Conservation (phyloP, 2,888 invertebrate genomes). For the Aphidius colemani region DNA sequence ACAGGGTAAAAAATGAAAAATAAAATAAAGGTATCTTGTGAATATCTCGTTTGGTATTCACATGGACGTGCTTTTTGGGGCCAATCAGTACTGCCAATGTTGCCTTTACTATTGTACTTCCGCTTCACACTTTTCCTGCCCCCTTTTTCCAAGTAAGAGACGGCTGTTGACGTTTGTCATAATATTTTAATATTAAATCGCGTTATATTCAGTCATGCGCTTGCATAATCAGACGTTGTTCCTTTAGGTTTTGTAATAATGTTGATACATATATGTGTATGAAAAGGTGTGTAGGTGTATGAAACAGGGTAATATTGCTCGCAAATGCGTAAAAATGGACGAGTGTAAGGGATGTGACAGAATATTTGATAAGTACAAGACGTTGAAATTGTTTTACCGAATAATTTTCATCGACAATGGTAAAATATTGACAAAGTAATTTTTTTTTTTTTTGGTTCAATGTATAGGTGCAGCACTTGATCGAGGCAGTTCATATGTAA, state of each 20-base stretch:
- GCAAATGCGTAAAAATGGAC: slow-evolving; percentile 24
- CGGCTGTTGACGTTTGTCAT: slow-evolving; percentile 60
- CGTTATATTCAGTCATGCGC: slow-evolving; percentile 58
- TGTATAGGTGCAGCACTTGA: too few relatives aligned
- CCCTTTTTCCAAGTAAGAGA: neutral
- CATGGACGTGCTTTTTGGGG: slow-evolving; percentile 41
- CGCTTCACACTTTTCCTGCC: neutral
- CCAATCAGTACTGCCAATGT: slow-evolving; percentile 50
- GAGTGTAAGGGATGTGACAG: slow-evolving; percentile 20
- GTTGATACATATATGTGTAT: neutral
- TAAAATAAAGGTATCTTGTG: slow-evolving; percentile 26
- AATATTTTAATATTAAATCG: slow-evolving; percentile 62
- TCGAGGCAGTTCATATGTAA: too few relatives aligned
- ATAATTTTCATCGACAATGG: slow-evolving; percentile 24
- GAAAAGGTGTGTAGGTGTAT: slow-evolving; percentile 23
- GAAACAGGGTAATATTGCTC: slow-evolving; percentile 26
- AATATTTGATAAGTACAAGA: slow-evolving; percentile 27
- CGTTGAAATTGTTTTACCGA: slow-evolving; percentile 32
- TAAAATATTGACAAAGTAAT: too few relatives aligned
- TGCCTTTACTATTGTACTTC: slow-evolving; percentile 29
- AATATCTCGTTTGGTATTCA: slow-evolving; percentile 56
- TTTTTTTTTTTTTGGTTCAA: too few relatives aligned
- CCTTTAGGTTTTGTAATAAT: slow-evolving; percentile 21
- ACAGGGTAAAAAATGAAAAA: slow-evolving; percentile 14
- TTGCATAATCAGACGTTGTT: slow-evolving; percentile 58